Base-by-base conservation (phyloP, 1,140 invertebrate species). In the Nomia melanderi region DNA sequence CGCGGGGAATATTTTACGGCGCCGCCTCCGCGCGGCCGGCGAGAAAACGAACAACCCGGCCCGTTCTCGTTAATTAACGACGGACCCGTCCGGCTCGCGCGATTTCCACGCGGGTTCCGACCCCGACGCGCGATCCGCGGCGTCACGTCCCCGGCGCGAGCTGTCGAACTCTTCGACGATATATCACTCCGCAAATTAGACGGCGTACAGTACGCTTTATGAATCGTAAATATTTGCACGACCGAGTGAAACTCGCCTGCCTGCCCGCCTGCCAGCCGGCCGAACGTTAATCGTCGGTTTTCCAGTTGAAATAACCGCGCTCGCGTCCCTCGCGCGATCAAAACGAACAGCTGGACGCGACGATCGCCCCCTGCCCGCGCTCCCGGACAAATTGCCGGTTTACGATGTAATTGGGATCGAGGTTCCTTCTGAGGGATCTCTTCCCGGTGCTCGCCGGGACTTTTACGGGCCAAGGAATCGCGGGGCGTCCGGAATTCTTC, bases 61-160 rank as follows among this genome's bases (percentile, higher is more conserved):
- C n/a, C 17, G 67, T 41, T 69, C 41, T 54, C 72, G 77, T 84
- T 79, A 83, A 80, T 79, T 73, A 77, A 29, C 33, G 11, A 62
- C 36, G 69, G 79, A 79, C n/a, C 82, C 77, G 80, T 79, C 72
- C n/a, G n/a, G 53, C 60, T 64, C 59, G 57, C 27, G 31, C 33
- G 59, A 62, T 39, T 39, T 62, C 33, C 59, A 39, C 33, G 31
- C 31, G 57, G 12, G 44, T 65, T 39, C 33, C n/a, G 9, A 39
- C 12, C 44, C 17, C 44, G 60, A 2, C 57, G 12, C 31, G 14
- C 41, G 57, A 7, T 11, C 14, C 29, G 4, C 29, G 20, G 27
- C 57, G 57, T 69, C 57, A 47, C 56, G 69, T 72, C 4, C 57
- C n/a, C 17, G 3, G 44, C 31, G 31, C 39, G 50, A 50, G 44